phyloP scores from a whole-genome alignment of 2,888 invertebrate species.

The Drosophila diplacantha region DNA sequence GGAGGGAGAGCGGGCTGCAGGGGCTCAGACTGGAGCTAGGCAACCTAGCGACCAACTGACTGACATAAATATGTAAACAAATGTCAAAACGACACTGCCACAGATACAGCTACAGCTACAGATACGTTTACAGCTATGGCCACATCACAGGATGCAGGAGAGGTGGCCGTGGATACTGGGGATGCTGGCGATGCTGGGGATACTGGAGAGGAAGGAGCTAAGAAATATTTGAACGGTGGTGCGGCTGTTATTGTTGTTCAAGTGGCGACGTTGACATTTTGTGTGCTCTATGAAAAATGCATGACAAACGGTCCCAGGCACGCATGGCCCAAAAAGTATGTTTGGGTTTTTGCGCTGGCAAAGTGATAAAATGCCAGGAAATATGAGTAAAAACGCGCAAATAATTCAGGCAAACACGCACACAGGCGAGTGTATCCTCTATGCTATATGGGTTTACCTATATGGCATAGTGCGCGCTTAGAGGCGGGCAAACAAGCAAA shows the following conservation, averaged over 20 bases:
- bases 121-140: constrained; percentile 1
- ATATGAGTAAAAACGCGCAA: constrained; percentile 62
- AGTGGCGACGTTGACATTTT: constrained; percentile 59
- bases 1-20: constrained; percentile 4
- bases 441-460: constrained; percentile 13
- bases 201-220: constrained; percentile 5
- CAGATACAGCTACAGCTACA: constrained; percentile 32
- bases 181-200: neutral
- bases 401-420: constrained; percentile 48
- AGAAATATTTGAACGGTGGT: constrained; percentile 38
- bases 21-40: constrained; percentile 19
- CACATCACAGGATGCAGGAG: constrained; percentile 11
- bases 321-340: constrained; percentile 44
- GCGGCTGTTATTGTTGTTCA: constrained; percentile 54
- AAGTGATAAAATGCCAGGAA: constrained; percentile 51
- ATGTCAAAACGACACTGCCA: constrained; percentile 71
- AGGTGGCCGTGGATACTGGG: neutral
- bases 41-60: constrained; percentile 62
- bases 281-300: constrained; percentile 61
- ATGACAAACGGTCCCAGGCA: constrained; percentile 60
- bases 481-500: constrained; percentile 30
- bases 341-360: constrained; percentile 34
- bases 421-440: constrained; percentile 7
- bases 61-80: constrained; percentile 71
- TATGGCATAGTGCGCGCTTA: constrained; percentile 10